phyloP scores from a whole-genome alignment of 2,113 vertebrate genomes.

The Channa maculata region DNA sequence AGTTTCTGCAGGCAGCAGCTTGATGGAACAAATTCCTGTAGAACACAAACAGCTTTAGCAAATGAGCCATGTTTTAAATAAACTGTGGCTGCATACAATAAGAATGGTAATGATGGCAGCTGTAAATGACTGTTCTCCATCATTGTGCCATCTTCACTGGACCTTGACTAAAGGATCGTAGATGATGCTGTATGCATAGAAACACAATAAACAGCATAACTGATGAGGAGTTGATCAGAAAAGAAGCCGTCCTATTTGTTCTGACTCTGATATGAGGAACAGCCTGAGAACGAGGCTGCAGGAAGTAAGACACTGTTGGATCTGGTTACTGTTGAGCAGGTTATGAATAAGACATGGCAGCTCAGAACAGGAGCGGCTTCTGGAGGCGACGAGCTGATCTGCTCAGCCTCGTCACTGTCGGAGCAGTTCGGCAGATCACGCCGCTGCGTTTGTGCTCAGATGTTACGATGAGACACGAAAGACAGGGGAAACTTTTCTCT shows the following conservation, averaged over 20 bases:
- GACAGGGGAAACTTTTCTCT: constrained; percentile 26
- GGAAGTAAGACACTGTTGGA: constrained; percentile 10
- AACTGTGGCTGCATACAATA: too few relatives aligned
- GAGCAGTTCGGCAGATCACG: neutral
- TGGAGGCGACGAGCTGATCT: constrained; percentile 19
- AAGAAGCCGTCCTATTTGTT: neutral
- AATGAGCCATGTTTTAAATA: too few relatives aligned
- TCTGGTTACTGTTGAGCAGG: constrained; percentile 52
- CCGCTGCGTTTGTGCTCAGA: neutral
- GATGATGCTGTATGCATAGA: neutral
- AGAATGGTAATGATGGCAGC: too few relatives aligned
- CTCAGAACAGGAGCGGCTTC: constrained; percentile 60
- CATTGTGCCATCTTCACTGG: too few relatives aligned
- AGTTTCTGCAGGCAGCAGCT: too few relatives aligned
- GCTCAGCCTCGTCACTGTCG: neutral
- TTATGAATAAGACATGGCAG: constrained; percentile 66
- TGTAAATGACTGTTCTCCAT: too few relatives aligned
- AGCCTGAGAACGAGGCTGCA: constrained; percentile 7
- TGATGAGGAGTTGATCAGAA: neutral
- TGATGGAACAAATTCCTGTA: too few relatives aligned
- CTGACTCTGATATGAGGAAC: constrained; percentile 2
- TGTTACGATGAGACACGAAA: neutral
- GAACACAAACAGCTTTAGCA: too few relatives aligned
- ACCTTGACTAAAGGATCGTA: too few relatives aligned
- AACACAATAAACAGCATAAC: neutral